A percentile compares a stretch with the other conserved stretches of the same genome.
phyloP scores from a whole-genome alignment of 2,888 invertebrate species.

The Selenia dentaria region DNA sequence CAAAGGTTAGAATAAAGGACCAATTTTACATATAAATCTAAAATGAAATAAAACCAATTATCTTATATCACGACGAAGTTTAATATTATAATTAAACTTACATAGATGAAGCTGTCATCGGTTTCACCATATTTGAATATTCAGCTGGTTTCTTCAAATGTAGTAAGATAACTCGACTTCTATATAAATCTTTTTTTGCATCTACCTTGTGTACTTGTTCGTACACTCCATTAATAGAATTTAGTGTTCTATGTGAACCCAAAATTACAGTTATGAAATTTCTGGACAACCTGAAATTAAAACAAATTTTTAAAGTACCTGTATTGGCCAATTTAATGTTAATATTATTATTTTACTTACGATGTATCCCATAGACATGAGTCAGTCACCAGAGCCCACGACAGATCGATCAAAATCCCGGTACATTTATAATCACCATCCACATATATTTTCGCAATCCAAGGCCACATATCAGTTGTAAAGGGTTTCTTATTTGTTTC shows the following conservation, averaged over 20 bases:
- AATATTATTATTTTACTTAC: too few species aligned
- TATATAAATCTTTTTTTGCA: conserved; percentile 81
- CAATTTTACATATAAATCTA: too few species aligned
- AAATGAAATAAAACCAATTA: too few species aligned
- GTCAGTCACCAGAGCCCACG: conserved; percentile 87
- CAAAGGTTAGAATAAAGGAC: too few species aligned
- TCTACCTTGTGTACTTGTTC: conserved; percentile 88
- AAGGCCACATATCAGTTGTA: conserved; percentile 82
- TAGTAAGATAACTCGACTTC: conserved; percentile 86
- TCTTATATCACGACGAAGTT: too few species aligned
- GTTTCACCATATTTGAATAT: conserved; percentile 87
- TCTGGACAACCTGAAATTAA: conserved; percentile 71
- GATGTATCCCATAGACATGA: conserved; percentile 75
- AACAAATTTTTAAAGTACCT: background rate
- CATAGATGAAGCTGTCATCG: conserved; percentile 83
- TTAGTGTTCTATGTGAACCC: conserved; percentile 87
- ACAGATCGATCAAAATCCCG: conserved; percentile 86
- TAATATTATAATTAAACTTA: too few species aligned
- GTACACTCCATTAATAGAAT: conserved; percentile 85
- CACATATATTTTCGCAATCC: conserved; percentile 89
- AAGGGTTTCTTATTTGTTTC: conserved; percentile 29
- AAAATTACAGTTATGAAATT: conserved; percentile 87
- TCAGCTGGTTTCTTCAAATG: conserved; percentile 85
- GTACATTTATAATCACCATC: conserved; percentile 89
- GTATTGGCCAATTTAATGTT: too few species aligned